A percentile compares a stretch with the other conserved stretches of the same genome.
phyloP scores from a whole-genome alignment of 2,797 vertebrate genomes.

The Coluber constrictor region DNA sequence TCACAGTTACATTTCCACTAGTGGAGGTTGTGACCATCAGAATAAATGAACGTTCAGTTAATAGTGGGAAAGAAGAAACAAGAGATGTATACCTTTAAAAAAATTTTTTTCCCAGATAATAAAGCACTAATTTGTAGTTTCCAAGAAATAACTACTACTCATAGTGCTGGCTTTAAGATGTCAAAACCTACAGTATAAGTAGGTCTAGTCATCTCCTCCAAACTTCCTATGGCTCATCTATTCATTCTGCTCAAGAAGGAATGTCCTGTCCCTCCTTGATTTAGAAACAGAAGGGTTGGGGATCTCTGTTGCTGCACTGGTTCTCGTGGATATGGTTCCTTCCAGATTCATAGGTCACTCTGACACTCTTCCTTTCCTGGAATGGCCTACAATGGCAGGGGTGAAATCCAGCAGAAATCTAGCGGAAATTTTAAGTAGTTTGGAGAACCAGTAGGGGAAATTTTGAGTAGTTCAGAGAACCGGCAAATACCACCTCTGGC shows the following conservation, averaged over 20 bases:
- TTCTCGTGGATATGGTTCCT: not conserved
- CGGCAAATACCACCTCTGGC: too few relatives aligned
- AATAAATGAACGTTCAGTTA: slow-evolving; percentile 9
- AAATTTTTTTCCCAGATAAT: slow-evolving; percentile 31
- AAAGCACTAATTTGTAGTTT: slow-evolving; percentile 30
- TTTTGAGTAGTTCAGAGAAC: too few relatives aligned
- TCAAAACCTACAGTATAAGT: slow-evolving; percentile 21
- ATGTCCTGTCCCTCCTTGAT: not conserved
- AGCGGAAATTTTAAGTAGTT: too few relatives aligned
- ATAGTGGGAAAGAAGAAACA: not conserved
- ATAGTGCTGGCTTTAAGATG: not conserved
- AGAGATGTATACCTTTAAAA: not conserved
- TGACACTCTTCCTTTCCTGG: slow-evolving; percentile 12
- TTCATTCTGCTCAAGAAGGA: not conserved
- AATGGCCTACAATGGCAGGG: not conserved
- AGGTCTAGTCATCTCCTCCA: not conserved
- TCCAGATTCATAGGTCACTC: not conserved
- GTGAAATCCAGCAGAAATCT: too few relatives aligned
- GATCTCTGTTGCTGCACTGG: not conserved
- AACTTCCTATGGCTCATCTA: not conserved
- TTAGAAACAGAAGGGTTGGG: not conserved
- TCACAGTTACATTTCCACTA: not conserved
- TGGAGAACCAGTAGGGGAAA: too few relatives aligned
- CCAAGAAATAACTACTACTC: slow-evolving; percentile 2
- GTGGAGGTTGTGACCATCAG: not conserved